Percentiles rank a stretch among this genome's conserved stretches.
These are phyloP conservation scores for Carduelis carduelis DNA, from an alignment of 2,797 vertebrate genomes.

Conservation along the genomic window DNA sequence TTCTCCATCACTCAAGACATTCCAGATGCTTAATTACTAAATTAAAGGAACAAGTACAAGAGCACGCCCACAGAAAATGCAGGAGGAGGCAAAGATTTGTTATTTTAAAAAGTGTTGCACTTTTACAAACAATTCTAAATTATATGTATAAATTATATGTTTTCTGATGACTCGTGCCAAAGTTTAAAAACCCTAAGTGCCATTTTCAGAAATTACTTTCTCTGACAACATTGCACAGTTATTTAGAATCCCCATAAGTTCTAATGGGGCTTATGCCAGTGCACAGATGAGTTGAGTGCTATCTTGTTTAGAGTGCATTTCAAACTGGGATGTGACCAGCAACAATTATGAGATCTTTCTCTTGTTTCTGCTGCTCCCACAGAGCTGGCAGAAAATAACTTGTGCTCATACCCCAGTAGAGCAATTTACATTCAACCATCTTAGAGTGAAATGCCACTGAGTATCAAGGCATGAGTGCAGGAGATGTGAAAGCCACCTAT, in stretches of 20 bases:
- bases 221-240: background rate
- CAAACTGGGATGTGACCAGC: background rate
- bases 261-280: background rate
- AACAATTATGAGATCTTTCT: background rate
- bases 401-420: background rate
- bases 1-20: constrained; percentile 1
- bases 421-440: background rate
- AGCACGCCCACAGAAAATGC: fast-evolving
- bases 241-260: background rate
- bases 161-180: background rate
- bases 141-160: background rate
- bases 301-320: constrained; percentile 4
- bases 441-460: background rate
- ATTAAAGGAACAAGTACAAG: background rate
- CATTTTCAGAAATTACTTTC: background rate
- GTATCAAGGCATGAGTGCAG: background rate
- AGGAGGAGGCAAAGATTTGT: background rate
- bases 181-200: background rate
- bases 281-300: background rate
- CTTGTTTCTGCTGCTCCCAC: background rate
- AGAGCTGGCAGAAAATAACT: background rate
- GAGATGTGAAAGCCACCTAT: background rate
- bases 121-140: background rate
- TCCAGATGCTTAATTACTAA: constrained; percentile 51
- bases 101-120: background rate